A percentile compares a stretch with the other conserved stretches of the same genome.
Conservation (phyloP, 2,888 invertebrate species). For the Cantharis flavilabris region DNA sequence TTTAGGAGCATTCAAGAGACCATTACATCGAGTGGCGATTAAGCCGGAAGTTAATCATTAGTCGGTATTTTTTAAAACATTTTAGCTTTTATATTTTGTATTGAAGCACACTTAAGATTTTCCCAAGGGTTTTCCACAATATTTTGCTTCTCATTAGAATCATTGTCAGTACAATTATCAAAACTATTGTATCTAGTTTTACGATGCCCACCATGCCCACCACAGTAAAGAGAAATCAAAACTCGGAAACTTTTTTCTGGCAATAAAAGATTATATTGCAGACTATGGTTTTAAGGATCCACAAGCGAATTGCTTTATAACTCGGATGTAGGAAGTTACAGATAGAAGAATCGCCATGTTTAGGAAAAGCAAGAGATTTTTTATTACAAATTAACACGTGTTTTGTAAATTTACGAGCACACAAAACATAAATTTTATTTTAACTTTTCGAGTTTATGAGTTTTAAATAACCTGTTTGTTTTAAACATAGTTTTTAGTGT, state of each 20-base stretch:
- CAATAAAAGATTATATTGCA: not conserved
- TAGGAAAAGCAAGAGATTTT: not conserved
- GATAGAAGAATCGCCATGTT: not conserved
- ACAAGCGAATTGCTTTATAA: not conserved
- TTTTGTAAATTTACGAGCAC: not conserved
- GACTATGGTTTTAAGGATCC: not conserved
- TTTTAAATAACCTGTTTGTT: not conserved
- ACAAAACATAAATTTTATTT: not conserved
- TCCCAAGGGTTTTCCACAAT: not conserved
- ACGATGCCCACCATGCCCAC: not conserved
- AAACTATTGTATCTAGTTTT: not conserved
- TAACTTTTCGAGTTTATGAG: not conserved
- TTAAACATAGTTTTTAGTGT: no score
- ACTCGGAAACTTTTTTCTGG: not conserved
- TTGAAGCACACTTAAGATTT: not conserved
- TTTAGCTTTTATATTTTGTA: not conserved
- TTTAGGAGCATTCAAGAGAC: not conserved
- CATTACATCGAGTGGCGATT: not conserved
- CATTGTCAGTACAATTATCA: not conserved
- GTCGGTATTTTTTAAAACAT: not conserved
- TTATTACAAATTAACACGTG: not conserved
- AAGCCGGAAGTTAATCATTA: not conserved
- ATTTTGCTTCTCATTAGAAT: not conserved
- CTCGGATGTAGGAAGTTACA: not conserved
- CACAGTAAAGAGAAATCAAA: not conserved